phyloP scores from a whole-genome alignment of 2,888 invertebrate species.

The Fabriciana adippe region DNA sequence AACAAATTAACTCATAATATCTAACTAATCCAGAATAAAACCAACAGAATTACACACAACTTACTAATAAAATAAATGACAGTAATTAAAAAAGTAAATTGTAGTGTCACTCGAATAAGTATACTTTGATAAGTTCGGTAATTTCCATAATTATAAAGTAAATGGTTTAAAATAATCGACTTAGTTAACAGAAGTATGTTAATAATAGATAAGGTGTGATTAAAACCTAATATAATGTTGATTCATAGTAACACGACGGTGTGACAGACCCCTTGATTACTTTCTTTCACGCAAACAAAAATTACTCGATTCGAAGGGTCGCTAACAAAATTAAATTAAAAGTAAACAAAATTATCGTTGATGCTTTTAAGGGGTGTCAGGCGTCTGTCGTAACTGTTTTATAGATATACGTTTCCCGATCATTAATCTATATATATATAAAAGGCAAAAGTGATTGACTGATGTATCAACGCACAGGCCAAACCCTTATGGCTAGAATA shows the following conservation, averaged over 20 bases:
- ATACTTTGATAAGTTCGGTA: neutral
- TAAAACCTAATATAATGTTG: constrained; percentile 26
- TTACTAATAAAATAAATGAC: too few relatives aligned
- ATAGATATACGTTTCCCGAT: constrained; percentile 7
- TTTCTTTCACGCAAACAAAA: constrained; percentile 36
- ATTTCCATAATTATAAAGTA: constrained; percentile 1
- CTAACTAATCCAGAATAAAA: too few relatives aligned
- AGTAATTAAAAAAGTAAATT: too few relatives aligned
- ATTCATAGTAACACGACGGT: constrained; percentile 35
- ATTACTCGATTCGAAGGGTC: constrained; percentile 17
- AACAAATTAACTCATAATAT: too few relatives aligned
- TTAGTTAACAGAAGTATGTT: constrained; percentile 15
- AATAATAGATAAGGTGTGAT: constrained; percentile 30
- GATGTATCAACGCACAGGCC: too few relatives aligned
- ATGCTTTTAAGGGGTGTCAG: constrained; percentile 23
- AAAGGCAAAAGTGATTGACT: too few relatives aligned
- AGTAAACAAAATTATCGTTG: constrained; percentile 31
- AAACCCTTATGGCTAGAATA: too few relatives aligned
- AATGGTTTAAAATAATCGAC: neutral
- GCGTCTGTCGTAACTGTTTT: neutral
- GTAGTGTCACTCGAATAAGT: too few relatives aligned
- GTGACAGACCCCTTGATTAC: constrained; percentile 40
- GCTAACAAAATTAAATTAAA: constrained; percentile 34
- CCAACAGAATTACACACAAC: too few relatives aligned
- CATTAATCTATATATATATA: too few relatives aligned